Base-by-base conservation (phyloP, 2,888 invertebrate species). In the Colletes collaris region DNA sequence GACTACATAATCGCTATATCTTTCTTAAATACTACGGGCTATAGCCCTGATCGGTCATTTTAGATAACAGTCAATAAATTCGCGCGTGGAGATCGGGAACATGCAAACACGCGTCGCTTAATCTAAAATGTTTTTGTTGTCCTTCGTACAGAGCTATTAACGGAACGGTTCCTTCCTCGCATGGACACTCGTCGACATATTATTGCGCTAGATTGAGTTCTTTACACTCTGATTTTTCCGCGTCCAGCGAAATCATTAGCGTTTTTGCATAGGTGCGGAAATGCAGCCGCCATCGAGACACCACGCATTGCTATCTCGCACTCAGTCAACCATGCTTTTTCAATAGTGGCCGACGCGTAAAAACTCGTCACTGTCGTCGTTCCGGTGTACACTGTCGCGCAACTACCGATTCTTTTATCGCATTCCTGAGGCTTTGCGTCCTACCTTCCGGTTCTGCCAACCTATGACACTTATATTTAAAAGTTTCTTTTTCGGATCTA, bases 11-110 rank as follows among this genome's bases (percentile, higher is more conserved):
- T 40, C 40, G 40, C 40, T 40, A 4, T 40, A 5, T 40, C 40
- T 40, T 49, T 11, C 16, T 27, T 72, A 2, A 55, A 10, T 0
- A 72, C 66, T 4, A 78, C 82, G n/a, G n/a, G 49, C 40, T 40
- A 40, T 40, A 40, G 40, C 40, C 40, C 40, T 5, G 40, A 40
- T 40, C 40, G 40, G 40, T 59, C 8, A 1, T 40, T 40, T 40
- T 40, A 40, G 40, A 40, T 40, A n/a, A 84, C 77, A 6, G 81
- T 82, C 4, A 85, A 37, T 11, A 85, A 50, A 49, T 82, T 85
- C 8, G 75, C 72, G n/a, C n/a, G n/a, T n/a, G n/a, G n/a, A n/a
- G n/a, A n/a, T n/a, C n/a, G n/a, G n/a, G n/a, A 0, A 85, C 82
- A 11, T 76, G 58, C 4, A 85, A 59, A 0, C n/a, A n/a, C n/a